phyloP scores from a whole-genome alignment of 2,888 invertebrate species.

The Drosophila neutralis region DNA sequence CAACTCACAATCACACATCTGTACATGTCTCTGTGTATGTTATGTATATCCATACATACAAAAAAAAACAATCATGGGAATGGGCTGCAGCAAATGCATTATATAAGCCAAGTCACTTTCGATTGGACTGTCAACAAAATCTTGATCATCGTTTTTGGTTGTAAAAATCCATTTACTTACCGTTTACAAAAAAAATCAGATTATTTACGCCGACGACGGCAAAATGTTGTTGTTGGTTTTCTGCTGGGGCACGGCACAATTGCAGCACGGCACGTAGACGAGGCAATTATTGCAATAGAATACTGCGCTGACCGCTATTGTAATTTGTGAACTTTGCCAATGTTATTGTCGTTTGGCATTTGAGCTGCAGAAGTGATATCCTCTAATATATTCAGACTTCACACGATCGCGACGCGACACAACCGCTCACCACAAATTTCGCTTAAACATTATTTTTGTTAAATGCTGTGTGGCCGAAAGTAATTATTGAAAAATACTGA shows the following conservation, averaged over 20 bases:
- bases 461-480: conserved; percentile 14
- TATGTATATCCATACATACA: neutral
- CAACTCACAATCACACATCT: conserved; percentile 4
- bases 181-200: conserved; percentile 34
- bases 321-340: conserved; percentile 4
- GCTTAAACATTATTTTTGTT: conserved; percentile 50
- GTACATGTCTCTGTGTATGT: neutral
- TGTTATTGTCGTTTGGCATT: conserved; percentile 14
- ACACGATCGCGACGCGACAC: conserved; percentile 47
- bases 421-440: conserved; percentile 41
- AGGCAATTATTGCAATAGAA: neutral
- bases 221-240: conserved; percentile 16
- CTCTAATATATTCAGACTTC: conserved; percentile 23
- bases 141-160: conserved; percentile 5
- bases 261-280: neutral
- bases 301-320: neutral
- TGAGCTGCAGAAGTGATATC: conserved; percentile 1
- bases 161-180: conserved; percentile 38
- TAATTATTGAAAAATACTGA: conserved; percentile 16
- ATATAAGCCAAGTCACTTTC: conserved; percentile 43
- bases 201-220: conserved; percentile 36
- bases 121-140: conserved; percentile 14
- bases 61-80: conserved; percentile 12
- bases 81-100: conserved; percentile 30
- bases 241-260: conserved; percentile 5